Conservation (phyloP, 1,140 invertebrate genomes). For the Neodiprion lecontei region DNA sequence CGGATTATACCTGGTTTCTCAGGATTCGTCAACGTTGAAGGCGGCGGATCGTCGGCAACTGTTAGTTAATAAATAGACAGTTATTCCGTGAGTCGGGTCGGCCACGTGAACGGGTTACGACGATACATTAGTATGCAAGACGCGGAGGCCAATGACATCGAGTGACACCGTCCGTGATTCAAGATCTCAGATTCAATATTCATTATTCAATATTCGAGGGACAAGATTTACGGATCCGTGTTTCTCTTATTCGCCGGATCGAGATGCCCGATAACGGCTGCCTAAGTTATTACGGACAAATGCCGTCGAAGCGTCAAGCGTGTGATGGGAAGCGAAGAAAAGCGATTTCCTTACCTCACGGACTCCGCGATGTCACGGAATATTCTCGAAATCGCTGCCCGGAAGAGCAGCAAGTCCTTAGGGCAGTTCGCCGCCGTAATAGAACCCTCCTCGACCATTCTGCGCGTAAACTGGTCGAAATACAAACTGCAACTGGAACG, state of each 20-base stretch:
- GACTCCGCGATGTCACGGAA: constrained; percentile 40
- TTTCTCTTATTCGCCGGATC: too few species aligned
- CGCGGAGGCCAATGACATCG: constrained; percentile 47
- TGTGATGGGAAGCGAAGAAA: not conserved
- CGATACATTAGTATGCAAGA: constrained; percentile 42
- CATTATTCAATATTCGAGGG: not conserved
- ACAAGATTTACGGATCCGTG: too few species aligned
- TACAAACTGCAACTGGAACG: not conserved
- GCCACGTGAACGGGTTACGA: constrained; percentile 34
- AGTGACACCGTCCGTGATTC: constrained; percentile 39
- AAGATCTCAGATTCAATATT: not conserved
- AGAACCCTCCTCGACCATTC: not conserved
- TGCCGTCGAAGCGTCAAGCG: too few species aligned
- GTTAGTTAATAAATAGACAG: constrained; percentile 7
- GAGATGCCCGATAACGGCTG: too few species aligned
- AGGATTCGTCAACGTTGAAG: not conserved
- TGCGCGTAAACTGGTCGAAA: not conserved
- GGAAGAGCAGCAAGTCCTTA: constrained; percentile 40
- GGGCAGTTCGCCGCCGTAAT: not conserved
- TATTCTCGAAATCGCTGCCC: constrained; percentile 33
- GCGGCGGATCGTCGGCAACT: constrained; percentile 1
- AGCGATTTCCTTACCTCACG: constrained; percentile 40
- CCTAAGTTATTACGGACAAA: too few species aligned
- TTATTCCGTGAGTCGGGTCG: constrained; percentile 5
- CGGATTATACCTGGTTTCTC: constrained; percentile 4